Percentiles rank a stretch among this genome's conserved stretches.
phyloP scores from a whole-genome alignment of 2,888 invertebrate genomes.

The Ophonus ardosiacus region DNA sequence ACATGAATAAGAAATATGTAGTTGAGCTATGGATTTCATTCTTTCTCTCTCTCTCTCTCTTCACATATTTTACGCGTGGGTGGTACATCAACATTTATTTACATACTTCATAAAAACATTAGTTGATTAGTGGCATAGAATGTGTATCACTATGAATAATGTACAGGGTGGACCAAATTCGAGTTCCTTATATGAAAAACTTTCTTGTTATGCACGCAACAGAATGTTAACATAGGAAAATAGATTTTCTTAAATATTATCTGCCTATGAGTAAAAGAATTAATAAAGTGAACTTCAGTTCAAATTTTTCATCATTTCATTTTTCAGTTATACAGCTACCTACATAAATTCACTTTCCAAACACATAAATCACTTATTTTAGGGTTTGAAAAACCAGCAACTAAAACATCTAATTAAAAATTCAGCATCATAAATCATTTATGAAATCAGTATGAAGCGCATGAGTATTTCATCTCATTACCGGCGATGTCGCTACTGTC shows the following conservation, averaged over 20 bases:
- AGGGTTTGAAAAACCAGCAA: background rate
- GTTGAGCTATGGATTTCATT: background rate
- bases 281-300: background rate
- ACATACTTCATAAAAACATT: constrained; percentile 11
- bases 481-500: background rate
- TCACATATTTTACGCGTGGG: constrained; percentile 23
- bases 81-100: constrained; percentile 20
- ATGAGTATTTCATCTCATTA: constrained; percentile 4
- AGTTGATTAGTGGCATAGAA: background rate
- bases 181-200: too few species aligned
- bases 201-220: too few species aligned
- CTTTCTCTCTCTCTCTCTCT: constrained; percentile 2
- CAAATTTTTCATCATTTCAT: background rate
- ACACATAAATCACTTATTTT: background rate
- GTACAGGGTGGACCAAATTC: too few species aligned
- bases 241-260: too few species aligned
- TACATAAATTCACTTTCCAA: constrained; percentile 1
- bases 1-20: constrained; percentile 29
- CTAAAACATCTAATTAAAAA: constrained; percentile 18
- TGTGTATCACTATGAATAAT: background rate
- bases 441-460: background rate
- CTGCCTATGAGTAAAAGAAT: too few species aligned
- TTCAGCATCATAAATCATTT: constrained; percentile 5
- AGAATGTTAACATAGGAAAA: too few species aligned
- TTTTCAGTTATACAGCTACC: constrained; percentile 1